Evolutionary conservation across 2,113 vertebrate genomes (phyloP), one percentile per base, ranked within the genome.

Genomic region (Dipodomys stephensi): DNA sequence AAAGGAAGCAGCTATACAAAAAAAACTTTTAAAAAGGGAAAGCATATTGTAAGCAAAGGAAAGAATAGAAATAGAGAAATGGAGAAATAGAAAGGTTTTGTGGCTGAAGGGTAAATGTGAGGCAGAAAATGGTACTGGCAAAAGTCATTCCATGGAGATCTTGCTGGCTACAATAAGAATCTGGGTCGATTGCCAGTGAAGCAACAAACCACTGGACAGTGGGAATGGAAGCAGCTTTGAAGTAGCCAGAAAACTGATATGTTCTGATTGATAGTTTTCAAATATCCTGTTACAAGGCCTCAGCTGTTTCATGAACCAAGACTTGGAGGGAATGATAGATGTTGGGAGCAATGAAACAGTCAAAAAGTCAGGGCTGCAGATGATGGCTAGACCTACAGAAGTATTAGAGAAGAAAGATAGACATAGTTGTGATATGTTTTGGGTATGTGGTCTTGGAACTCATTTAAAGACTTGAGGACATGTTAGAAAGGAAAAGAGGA

Each of bases 401-500:
- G 13, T 20, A 30, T 53, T 15, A 39, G n/a, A 27, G 35, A 77
- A 92, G 44, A 46, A 44, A 73, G 92, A 18, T 7, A 35, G 5
- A 60, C 16, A 67, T 15, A 62, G 9, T 16, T 32, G 6, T 87
- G 60, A 72, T 16, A 39, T 69, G 20, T 53, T 65, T 83, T 12
- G 8, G 76, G 44, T 53, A 46, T 44, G 60, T 3, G 79, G 25
- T 76, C 28, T 76, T 6, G 16, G 35, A 35, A 79, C 49, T 82
- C 39, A 15, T 71, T 30, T 79, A 86, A 69, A 92, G 35, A 88
- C 80, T 69, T 89, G 68, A 73, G 22, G 4, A 67, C 3, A 90
- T 12, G 5, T 16, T 44, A n/a, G 6, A 13, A 89, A 81, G 93
- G 79, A 76, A 2, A 25, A 86, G 11, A 35, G 23, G 3, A 68